Base-by-base conservation (phyloP, 2,113 vertebrate species). In the Grammomys dolichurus region DNA sequence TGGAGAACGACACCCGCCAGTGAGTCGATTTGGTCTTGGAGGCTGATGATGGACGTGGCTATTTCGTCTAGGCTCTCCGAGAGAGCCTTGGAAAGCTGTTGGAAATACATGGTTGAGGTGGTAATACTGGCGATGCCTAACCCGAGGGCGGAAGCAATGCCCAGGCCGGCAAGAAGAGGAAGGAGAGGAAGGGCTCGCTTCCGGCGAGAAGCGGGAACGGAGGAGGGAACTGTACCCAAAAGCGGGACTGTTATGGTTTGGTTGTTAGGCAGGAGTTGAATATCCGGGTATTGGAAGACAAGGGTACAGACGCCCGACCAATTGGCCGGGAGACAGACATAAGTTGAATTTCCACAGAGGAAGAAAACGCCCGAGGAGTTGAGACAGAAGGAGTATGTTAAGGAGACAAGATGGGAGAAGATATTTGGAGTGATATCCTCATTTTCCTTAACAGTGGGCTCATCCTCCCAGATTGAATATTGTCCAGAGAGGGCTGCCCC, bases 261-360 rank as follows among this genome's bases (percentile, higher is more conserved):
- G 43, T 87, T 87, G 22, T 20, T 51, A 19, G 84, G 63, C 36
- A 87, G 84, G 63, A 87, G 63, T 69, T 69, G 63, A 36, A 87
- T 87, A 65, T 69, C 31, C 20, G 84, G 84, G 84, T 69, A 87
- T 69, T 87, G 84, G 31, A 87, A 87, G 84, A 87, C 84, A 69
- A 87, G 84, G 43, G 84, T 87, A 24, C 84, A 87, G 63, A 87
- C 63, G 13, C 84, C 84, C 5, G 84, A 87, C 84, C 84, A 87
- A 20, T 87, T 87, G 84, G 84, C 63, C 0, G 84, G 84, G 10
- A 87, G 84, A 51, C 84, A 87, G 43, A 87, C 10, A 0, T 87
- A 87, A 4, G 84, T 87, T 3, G 84, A 87, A 31, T 31, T 87
- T 51, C 84, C 84, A 33, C 84, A 87, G 63, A 87, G 84, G 63